These are phyloP conservation scores for Zingel zingel DNA, from an alignment of 2,113 vertebrate species.

Conservation along the genomic window DNA sequence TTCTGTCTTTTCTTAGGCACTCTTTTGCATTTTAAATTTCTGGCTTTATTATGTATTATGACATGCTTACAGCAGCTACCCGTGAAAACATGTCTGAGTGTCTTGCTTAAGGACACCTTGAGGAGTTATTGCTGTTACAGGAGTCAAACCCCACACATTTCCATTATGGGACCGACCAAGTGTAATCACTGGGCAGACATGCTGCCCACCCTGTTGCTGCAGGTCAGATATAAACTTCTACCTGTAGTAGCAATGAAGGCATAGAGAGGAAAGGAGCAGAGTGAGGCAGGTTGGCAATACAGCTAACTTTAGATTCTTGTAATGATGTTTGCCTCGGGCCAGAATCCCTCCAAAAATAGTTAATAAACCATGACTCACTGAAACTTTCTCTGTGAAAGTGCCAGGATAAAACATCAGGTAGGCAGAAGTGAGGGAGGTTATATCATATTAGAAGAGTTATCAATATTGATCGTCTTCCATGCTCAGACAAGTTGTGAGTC, in stretches of 20 bases:
- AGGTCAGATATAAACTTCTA: conserved; percentile 41
- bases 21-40: conserved; percentile 13
- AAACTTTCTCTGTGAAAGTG: conserved; percentile 53
- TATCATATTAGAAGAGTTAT: conserved; percentile 54
- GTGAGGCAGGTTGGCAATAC: conserved; percentile 25
- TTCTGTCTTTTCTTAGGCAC: background rate
- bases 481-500: conserved; percentile 33
- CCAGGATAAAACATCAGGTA: conserved; percentile 36
- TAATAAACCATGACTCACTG: conserved; percentile 67
- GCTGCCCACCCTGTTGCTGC: conserved; percentile 23
- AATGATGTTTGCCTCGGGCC: conserved; percentile 57
- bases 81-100: background rate
- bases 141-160: conserved; percentile 37
- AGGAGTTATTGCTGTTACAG: conserved; percentile 32
- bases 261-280: conserved; percentile 23
- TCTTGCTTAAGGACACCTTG: conserved; percentile 40
- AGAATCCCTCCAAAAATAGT: conserved; percentile 34
- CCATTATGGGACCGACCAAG: conserved; percentile 6
- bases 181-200: conserved; percentile 31
- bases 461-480: conserved; percentile 57
- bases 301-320: conserved; percentile 59
- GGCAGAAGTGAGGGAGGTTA: conserved; percentile 48
- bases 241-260: conserved; percentile 35
- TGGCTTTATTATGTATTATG: background rate
- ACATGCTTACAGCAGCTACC: background rate